These are phyloP conservation scores for Turritopsis rubra DNA, from an alignment of 30 jellyfish, hydroid and myxozoan genomes.

Conservation along the genomic window DNA sequence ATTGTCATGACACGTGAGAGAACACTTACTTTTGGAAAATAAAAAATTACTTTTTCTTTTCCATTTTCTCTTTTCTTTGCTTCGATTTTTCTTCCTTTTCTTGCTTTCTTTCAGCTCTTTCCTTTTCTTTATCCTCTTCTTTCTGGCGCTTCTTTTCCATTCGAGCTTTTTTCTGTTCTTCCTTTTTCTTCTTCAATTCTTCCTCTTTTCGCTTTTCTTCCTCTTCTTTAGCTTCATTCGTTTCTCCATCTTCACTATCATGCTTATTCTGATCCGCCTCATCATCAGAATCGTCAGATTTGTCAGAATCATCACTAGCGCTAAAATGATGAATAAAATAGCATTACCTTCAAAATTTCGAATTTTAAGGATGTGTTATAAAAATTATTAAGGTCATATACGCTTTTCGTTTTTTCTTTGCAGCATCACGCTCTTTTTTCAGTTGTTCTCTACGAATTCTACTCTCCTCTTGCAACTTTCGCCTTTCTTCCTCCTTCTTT, in stretches of 20 bases:
- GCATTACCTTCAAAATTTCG: too few relatives aligned
- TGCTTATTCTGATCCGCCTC: slow-evolving; percentile 68
- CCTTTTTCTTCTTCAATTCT: neutral
- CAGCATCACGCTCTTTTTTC: slow-evolving; percentile 30
- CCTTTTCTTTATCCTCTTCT: slow-evolving; percentile 49
- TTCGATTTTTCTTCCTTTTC: slow-evolving; percentile 31
- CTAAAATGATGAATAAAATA: too few relatives aligned
- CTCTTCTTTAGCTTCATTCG: slow-evolving; percentile 8
- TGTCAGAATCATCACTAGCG: neutral
- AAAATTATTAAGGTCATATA: neutral
- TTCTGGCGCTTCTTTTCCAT: slow-evolving; percentile 23
- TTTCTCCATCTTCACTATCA: slow-evolving; percentile 19
- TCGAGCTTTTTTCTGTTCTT: neutral
- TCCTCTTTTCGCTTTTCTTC: slow-evolving; percentile 9
- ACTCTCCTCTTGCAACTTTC: slow-evolving; percentile 23
- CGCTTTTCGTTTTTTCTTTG: slow-evolving; percentile 22
- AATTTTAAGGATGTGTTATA: neutral
- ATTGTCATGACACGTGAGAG: neutral
- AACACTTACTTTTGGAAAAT: neutral
- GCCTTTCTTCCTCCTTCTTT: slow-evolving; percentile 15
- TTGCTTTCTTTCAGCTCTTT: slow-evolving; percentile 41
- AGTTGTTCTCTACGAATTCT: slow-evolving; percentile 16
- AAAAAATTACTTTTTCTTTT: slow-evolving; percentile 14
- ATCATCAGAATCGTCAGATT: slow-evolving; percentile 40
- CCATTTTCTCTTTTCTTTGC: slow-evolving; percentile 42